These are phyloP conservation scores for Prolemur simus DNA, from an alignment of 2,113 vertebrate genomes.

Conservation along the genomic window DNA sequence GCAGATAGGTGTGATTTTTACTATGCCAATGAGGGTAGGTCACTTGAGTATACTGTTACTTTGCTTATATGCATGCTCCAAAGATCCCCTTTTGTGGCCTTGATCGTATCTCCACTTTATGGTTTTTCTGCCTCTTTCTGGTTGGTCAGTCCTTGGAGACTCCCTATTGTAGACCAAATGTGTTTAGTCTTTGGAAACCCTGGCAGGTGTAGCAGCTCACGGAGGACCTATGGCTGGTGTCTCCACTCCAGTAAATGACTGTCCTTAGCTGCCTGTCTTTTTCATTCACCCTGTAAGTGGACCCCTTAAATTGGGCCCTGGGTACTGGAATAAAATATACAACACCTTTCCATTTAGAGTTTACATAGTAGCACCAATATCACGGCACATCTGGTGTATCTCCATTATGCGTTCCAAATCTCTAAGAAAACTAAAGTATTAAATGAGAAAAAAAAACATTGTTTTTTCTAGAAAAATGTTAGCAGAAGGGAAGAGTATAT, in stretches of 20 bases:
- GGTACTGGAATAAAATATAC: conserved; percentile 81
- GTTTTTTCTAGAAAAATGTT: neutral
- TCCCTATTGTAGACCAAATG: too few relatives aligned
- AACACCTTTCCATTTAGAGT: neutral
- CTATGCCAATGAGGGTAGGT: too few relatives aligned
- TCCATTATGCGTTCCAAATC: neutral
- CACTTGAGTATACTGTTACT: too few relatives aligned
- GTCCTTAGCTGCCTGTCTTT: conserved; percentile 82
- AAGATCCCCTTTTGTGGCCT: too few relatives aligned
- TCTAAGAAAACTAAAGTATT: neutral
- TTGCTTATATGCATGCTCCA: too few relatives aligned
- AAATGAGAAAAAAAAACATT: neutral
- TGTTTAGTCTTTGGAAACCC: neutral
- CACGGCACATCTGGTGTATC: neutral
- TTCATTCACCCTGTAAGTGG: conserved; percentile 85
- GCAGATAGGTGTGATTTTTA: too few relatives aligned
- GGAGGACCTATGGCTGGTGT: conserved; percentile 83
- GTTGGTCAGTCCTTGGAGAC: too few relatives aligned
- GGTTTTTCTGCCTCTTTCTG: too few relatives aligned
- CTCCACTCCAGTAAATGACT: conserved; percentile 85
- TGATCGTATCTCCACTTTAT: too few relatives aligned
- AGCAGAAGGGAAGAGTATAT: neutral
- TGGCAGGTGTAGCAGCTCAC: conserved; percentile 88
- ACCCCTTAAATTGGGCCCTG: conserved; percentile 88
- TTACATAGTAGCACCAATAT: neutral